Evolutionary conservation across 1,140 invertebrate genomes (phyloP).

Genomic region (Penaeus japonicus): DNA sequence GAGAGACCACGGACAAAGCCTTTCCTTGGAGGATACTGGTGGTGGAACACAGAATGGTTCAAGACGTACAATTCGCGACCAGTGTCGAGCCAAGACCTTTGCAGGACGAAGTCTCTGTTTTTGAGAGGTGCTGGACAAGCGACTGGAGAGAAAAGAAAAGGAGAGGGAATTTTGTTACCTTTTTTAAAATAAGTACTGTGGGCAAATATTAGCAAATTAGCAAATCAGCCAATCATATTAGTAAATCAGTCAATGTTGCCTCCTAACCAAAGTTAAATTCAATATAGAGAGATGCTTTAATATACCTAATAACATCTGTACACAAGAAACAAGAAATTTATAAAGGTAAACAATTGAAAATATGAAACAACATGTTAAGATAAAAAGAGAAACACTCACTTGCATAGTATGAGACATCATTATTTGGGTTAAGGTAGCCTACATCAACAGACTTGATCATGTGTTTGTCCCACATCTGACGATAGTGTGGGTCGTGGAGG

Average conservation of each 20-base stretch:
- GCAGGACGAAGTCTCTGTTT: slow-evolving; percentile 89
- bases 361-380: not conserved
- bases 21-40: slow-evolving; percentile 81
- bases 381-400: slow-evolving; percentile 70
- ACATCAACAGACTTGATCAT: slow-evolving; percentile 87
- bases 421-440: slow-evolving; percentile 89
- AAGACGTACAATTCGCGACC: slow-evolving; percentile 84
- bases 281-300: too few species aligned
- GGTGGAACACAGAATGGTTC: slow-evolving; percentile 90
- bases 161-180: not conserved
- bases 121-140: slow-evolving; percentile 85
- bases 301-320: too few species aligned
- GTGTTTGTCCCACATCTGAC: slow-evolving; percentile 87
- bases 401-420: slow-evolving; percentile 92
- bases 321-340: too few species aligned
- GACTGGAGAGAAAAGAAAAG: slow-evolving; percentile 70
- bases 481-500: slow-evolving; percentile 86
- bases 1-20: slow-evolving; percentile 78
- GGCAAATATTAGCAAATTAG: not conserved
- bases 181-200: not conserved
- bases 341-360: not conserved
- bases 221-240: too few species aligned
- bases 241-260: not conserved
- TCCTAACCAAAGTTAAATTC: too few species aligned
- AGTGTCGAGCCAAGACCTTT: slow-evolving; percentile 88